Percentiles rank a stretch among this genome's conserved stretches.
These are phyloP conservation scores for Xiphophorus maculatus DNA, from an alignment of 2,113 vertebrate species.

Conservation along the genomic window DNA sequence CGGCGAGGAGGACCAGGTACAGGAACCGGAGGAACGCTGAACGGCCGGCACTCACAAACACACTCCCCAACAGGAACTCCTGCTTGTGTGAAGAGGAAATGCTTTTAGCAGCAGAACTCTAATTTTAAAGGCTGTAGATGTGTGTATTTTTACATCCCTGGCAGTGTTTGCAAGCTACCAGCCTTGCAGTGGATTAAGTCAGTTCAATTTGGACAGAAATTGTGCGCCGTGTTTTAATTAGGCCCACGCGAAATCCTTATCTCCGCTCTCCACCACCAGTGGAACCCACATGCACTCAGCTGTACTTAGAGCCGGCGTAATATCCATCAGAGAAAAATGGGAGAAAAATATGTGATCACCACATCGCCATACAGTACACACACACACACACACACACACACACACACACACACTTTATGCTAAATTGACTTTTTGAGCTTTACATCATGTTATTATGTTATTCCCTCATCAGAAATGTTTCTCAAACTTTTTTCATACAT, in stretches of 20 bases:
- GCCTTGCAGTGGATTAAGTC: slow-evolving; percentile 26
- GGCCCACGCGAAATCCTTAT: slow-evolving; percentile 66
- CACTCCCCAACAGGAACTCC: neutral
- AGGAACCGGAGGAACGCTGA: neutral
- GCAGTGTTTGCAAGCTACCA: neutral
- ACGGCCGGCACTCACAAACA: neutral
- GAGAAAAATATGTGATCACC: slow-evolving; percentile 21
- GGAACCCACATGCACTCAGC: slow-evolving; percentile 57
- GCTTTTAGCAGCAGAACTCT: neutral
- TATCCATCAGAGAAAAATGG: slow-evolving; percentile 35
- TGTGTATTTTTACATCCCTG: slow-evolving; percentile 13
- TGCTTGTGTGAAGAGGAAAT: slow-evolving; percentile 1
- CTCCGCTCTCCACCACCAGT: slow-evolving; percentile 49
- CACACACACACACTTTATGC: neutral
- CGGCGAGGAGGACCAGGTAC: slow-evolving; percentile 90
- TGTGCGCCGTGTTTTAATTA: slow-evolving; percentile 54
- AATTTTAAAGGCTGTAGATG: neutral
- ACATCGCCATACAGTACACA: neutral
- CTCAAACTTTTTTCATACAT: too few relatives aligned
- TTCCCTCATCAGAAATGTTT: too few relatives aligned
- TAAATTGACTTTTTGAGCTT: too few relatives aligned
- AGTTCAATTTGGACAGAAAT: slow-evolving; percentile 41
- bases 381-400: slow-evolving; percentile 7
- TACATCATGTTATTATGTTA: too few relatives aligned
- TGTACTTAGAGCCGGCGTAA: slow-evolving; percentile 50